Conservation (phyloP, 1,140 invertebrate species). For the Trialeurodes vaporariorum region DNA sequence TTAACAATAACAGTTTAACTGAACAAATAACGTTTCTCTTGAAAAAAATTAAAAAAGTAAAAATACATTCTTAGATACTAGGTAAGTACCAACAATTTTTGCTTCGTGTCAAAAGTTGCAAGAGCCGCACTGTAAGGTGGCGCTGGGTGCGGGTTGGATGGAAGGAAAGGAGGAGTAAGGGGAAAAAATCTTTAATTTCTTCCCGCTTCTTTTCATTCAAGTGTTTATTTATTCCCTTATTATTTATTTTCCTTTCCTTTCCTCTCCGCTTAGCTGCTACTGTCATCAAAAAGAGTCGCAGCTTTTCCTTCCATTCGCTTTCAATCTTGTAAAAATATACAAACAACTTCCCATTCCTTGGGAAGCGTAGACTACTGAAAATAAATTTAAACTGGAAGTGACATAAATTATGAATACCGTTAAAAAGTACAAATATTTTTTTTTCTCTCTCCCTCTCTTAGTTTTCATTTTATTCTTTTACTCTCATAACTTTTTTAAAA, state of each 20-base stretch:
- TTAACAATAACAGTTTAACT: too few relatives aligned
- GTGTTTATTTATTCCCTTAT: not conserved
- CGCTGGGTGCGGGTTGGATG: too few relatives aligned
- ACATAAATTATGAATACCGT: not conserved
- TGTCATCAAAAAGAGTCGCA: not conserved
- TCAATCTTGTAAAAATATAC: not conserved
- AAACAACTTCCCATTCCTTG: not conserved
- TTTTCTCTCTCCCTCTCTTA: not conserved
- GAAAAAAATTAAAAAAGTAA: too few relatives aligned
- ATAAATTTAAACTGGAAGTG: not conserved
- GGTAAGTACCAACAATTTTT: too few relatives aligned
- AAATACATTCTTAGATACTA: too few relatives aligned
- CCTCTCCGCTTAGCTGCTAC: not conserved
- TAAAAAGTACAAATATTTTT: slow-evolving; percentile 1
- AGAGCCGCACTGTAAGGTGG: too few relatives aligned
- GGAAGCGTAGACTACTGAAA: not conserved
- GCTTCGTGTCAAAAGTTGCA: too few relatives aligned
- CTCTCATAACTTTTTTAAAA: slow-evolving; percentile 1
- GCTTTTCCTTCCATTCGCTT: not conserved
- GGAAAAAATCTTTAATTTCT: not conserved
- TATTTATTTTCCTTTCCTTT: not conserved
- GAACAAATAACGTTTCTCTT: too few relatives aligned
- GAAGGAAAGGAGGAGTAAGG: too few relatives aligned
- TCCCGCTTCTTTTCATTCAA: not conserved
- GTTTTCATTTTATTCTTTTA: not conserved